Evolutionary conservation across 2,797 vertebrate genomes (phyloP), one percentile per base, ranked within the genome.

Genomic region (Hephaestus fuliginosus): DNA sequence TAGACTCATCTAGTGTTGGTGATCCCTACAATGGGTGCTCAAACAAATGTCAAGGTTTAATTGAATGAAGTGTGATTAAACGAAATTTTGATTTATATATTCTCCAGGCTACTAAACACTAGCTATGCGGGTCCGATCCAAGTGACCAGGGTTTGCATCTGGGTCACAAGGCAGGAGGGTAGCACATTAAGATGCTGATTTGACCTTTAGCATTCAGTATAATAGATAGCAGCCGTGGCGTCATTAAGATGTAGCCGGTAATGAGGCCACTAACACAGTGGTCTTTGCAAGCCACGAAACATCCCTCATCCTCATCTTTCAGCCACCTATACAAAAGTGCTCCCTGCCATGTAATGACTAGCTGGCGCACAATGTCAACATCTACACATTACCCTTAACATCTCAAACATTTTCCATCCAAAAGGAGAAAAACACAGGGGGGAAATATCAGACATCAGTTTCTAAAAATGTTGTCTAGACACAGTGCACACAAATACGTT

Each of bases 31-130:
- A 81, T 1, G 20, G 70, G 56, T 48, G 52, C 70, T 83, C 49
- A 48, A 74, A 86, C 74, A 86, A 85, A 90, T 86, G 86, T 75
- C 83, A 90, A 53, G 41, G 71, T 80, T 86, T 88, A 86, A 87
- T 92, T 80, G 89, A 88, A 85, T 60, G 52, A 78, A 75, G 60
- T 80, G 79, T 63, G 63, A 76, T 82, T 73, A 63, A 74, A 86
- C 74, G 57, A 39, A 74, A 85, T 85, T 25, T 70, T 63, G 70
- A 90, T 87, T 79, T 28, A 44, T 55, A 70, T 30, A 62, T 83
- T 80, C 79, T 72, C 62, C 75, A 62, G 62, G 70, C 74, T 39
- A 39, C 44, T 36, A 73, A 73, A 49, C 72, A 78, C 1, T 33
- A 5, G 30, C 43, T 61, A 14, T 6, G 41, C 7, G 22, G 55